Evolutionary conservation across 2,797 vertebrate genomes (phyloP), one percentile per base, ranked within the genome.

Genomic region (Luscinia luscinia): DNA sequence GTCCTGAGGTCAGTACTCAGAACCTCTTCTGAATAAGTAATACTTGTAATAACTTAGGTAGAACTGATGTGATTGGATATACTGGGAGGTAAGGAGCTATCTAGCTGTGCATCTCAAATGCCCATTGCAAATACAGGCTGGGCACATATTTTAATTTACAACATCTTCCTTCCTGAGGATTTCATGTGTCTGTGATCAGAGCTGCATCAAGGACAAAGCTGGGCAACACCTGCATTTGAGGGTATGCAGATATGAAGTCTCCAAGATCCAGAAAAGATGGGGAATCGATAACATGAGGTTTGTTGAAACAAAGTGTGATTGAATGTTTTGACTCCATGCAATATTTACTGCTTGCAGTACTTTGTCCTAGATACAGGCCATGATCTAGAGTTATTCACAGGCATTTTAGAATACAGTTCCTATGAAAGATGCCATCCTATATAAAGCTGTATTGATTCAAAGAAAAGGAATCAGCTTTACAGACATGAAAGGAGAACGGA

Each of bases 361-460:
- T 91, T 95, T 77, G 34, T 87, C 46, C 54, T 12, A 83, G 19
- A 62, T 55, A 68, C 11, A 68, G 58, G 40, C 41, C 27, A 5
- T 46, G 70, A 30, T 70, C 41, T 61, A 41, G 48, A 77, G 70
- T 58, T 95, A 67, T 51, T 83, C 45, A 74, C 5, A 8, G 64
- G 40, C 58, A 64, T 77, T 87, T 77, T 46, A 58, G 59, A 66
- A 75, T 80, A 57, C 16, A 21, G 28, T 67, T 87, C 43, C 89
- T 83, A 5, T 68, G 45, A 77, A 87, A 85, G 54, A 83, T 48
- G 23, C 32, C 49, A 59, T 72, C 46, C 61, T 82, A 69, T 90
- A 79, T 85, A 90, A 80, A 89, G 49, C 57, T 89, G 22, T 80
- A 68, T 69, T 72, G 72, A 83, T 91, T 91, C 58, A 78, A 83